Percentiles rank a stretch among this genome's conserved stretches.
Evolutionary conservation across 2,113 vertebrate genomes (phyloP).

Genomic region (Dendropsophus ebraccatus): DNA sequence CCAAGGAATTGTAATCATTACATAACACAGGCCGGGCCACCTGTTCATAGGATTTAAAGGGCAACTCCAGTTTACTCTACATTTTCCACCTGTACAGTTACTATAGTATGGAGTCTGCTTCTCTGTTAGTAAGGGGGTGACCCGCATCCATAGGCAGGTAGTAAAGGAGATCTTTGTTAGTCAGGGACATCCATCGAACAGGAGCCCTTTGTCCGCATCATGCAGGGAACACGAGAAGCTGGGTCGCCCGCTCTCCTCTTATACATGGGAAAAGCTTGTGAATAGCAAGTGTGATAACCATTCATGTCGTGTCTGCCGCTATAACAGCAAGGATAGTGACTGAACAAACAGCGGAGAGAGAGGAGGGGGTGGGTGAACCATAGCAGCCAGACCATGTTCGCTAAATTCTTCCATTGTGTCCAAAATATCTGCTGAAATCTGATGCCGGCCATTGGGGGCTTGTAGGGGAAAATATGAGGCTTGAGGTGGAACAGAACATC

Average conservation of each 20-base stretch:
- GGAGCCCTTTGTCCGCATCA: constrained; percentile 6
- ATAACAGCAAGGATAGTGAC: neutral
- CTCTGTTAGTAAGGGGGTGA: too few species aligned
- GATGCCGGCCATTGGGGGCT: constrained; percentile 8
- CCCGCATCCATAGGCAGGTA: constrained; percentile 22
- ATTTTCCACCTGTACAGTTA: too few species aligned
- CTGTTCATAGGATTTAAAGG: neutral
- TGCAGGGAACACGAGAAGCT: neutral
- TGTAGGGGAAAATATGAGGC: neutral
- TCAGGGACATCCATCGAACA: neutral
- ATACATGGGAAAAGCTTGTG: constrained; percentile 24
- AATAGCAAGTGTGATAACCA: constrained; percentile 19
- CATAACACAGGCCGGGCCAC: neutral
- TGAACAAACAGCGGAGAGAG: constrained; percentile 18
- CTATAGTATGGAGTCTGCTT: too few species aligned
- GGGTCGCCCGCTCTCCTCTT: neutral
- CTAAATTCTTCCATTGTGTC: constrained; percentile 36
- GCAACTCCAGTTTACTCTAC: neutral
- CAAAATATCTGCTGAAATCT: constrained; percentile 34
- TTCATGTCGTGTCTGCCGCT: constrained; percentile 22
- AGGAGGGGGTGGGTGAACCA: neutral
- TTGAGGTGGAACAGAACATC: constrained; percentile 12
- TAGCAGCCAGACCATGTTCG: neutral
- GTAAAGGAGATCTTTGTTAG: constrained; percentile 25
- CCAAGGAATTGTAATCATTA: neutral